Evolutionary conservation across 1,140 invertebrate genomes (phyloP), one percentile per base, ranked within the genome.

Genomic region (Stegodyphus dumicola): DNA sequence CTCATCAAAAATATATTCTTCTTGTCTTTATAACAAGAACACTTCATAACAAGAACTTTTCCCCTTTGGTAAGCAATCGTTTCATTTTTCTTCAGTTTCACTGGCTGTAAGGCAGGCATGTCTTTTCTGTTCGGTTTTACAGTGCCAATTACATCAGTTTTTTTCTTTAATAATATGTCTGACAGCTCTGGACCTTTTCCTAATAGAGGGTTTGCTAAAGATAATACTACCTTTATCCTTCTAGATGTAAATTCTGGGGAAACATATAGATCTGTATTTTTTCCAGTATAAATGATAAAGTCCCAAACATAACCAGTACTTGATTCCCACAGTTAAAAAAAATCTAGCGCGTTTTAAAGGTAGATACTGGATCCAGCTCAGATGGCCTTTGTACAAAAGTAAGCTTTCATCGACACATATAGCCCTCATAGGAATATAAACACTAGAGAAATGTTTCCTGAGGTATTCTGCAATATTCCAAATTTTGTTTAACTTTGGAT

Each of bases 401-500:
- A 77, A 11, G 10, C 11, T 33, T 33, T 77, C 75, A 60, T 64
- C 56, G 6, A 49, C 17, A 2, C 48, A 51, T 52, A 49, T 60
- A 73, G 6, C 67, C 17, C 70, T 73, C 51, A 49, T 17, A 73
- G 70, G 70, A 52, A 52, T 73, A 52, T 6, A 73, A 49, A 49
- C 70, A 73, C 70, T 51, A 13, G 48, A 51, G 51, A 51, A 73
- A 54, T 73, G 2, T 73, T 73, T 73, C 48, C 48, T 13, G 0
- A 73, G 11, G 17, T 73, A 52, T 51, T 73, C 70, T 73, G 51
- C 7, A 52, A 6, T 6, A 73, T 9, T 49, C 67, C 67, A 69
- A 69, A 69, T 49, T 73, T 73, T 49, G 2, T 73, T 73, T 52
- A 73, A 73, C 51, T 73, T 11, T 13, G 70, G 70, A 52, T 73